Base-by-base conservation (phyloP, 2,888 invertebrate species). In the Aelia acuminata region DNA sequence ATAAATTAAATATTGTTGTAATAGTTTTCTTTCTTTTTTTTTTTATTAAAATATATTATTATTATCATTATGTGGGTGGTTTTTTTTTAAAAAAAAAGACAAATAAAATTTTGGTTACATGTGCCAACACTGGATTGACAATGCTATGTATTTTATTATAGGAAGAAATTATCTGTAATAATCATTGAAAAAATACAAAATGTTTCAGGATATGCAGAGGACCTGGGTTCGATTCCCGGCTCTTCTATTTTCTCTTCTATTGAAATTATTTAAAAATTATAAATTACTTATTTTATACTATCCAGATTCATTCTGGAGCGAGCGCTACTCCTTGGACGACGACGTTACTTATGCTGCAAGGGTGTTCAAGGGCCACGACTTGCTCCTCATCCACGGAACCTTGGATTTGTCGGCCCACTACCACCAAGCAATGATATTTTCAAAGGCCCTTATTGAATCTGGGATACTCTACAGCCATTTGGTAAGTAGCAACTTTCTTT, bases 291-390 rank as follows among this genome's bases (percentile, higher is more conserved):
- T n/a, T n/a, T n/a, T n/a, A n/a, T n/a, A n/a, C n/a, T n/a, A n/a
- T 92, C 48, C 92, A 97, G 97, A 96, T 93, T 96, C 98, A 10
- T 97, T 96, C 91, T 98, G 97, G 93, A 96, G 98, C 89, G 98
- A 98, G 93, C 94, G 97, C 63, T 97, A 97, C 93, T 63, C 95
- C 97, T 94, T 97, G 97, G 0, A 92, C 93, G n/a, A 96, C 91
- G 95, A 95, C 91, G 96, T 95, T 89, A 94, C 96, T 49, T 97
- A 97, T 91, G 94, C 97, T 90, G 96, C 96, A 90, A 94, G 95
- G 85, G 96, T 96, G 92, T 94, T 98, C 90, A 94, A 94, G 43
- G 90, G 90, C 85, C 91, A 91, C 88, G 88, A 90, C 15, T 90
- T 91, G 57, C 92, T 95, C 88, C 91, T 95, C 35, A 92, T 94